A percentile compares a stretch with the other conserved stretches of the same genome.
phyloP scores from a whole-genome alignment of 2,113 vertebrate genomes.

The Tragelaphus buxtoni region DNA sequence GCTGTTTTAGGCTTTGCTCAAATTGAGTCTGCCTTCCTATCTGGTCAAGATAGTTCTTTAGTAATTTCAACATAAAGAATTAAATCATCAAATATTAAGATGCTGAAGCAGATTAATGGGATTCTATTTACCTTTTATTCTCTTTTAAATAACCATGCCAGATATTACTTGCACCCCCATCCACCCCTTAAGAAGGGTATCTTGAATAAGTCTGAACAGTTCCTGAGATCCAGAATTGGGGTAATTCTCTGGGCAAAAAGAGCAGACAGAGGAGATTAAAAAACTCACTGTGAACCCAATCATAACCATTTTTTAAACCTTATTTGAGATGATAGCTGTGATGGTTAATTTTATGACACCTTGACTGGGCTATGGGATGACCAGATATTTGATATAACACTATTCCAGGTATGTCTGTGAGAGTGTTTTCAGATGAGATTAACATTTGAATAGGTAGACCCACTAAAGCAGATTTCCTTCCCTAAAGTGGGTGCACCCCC shows the following conservation, averaged over 20 bases:
- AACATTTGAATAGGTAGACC: neutral
- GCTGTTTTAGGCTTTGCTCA: neutral
- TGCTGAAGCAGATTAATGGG: neutral
- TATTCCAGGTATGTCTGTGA: neutral
- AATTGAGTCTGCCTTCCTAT: neutral
- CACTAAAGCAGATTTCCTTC: neutral
- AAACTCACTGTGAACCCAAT: neutral
- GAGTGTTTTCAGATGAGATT: neutral
- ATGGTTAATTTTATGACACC: neutral
- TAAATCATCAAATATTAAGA: neutral
- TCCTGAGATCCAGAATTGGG: neutral
- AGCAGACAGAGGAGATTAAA: neutral
- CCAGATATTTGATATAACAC: neutral
- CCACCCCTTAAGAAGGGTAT: neutral
- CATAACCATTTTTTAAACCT: neutral
- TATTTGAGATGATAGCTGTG: neutral
- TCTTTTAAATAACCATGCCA: neutral
- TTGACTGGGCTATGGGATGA: neutral
- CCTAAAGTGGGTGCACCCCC: rapidly evolving
- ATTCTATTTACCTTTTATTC: neutral
- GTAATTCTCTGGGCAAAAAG: neutral
- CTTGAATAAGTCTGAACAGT: neutral
- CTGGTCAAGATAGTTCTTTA: neutral
- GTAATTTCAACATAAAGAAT: neutral
- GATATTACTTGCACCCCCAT: neutral